phyloP scores from a whole-genome alignment of 2,888 invertebrate species.

The Clostera curtula region DNA sequence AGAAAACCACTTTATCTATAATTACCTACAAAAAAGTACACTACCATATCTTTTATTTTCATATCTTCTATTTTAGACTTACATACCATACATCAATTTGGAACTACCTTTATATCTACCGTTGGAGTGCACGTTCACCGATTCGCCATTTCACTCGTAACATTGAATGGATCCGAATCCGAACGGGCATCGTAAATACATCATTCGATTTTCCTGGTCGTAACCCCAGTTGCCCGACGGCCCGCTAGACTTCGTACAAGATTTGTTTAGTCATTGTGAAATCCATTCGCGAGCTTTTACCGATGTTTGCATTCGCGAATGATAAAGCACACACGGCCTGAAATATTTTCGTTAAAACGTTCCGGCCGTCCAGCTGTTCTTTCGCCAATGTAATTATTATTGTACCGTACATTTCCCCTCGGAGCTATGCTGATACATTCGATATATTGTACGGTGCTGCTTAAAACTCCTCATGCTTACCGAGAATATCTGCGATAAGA shows the following conservation, averaged over 20 bases:
- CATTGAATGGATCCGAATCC: too few relatives aligned
- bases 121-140: too few relatives aligned
- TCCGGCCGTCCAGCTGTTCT: constrained; percentile 22
- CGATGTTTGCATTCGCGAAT: constrained; percentile 51
- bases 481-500: constrained; percentile 14
- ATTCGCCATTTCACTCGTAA: too few relatives aligned
- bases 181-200: constrained; percentile 12
- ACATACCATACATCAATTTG: too few relatives aligned
- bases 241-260: constrained; percentile 27
- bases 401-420: constrained; percentile 24
- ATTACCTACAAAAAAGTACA: too few relatives aligned
- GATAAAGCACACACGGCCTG: constrained; percentile 50
- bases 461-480: too few relatives aligned
- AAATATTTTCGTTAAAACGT: constrained; percentile 45
- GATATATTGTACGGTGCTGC: too few relatives aligned
- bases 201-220: constrained; percentile 17
- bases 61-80: too few relatives aligned
- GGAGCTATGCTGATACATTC: constrained; percentile 8
- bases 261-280: constrained; percentile 42
- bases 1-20: too few relatives aligned
- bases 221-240: constrained; percentile 22
- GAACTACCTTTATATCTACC: too few relatives aligned
- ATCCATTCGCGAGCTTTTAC: constrained; percentile 38
- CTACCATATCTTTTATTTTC: too few relatives aligned
- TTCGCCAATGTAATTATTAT: constrained; percentile 27